These are phyloP conservation scores for Gastrophryne carolinensis DNA, from an alignment of 2,797 vertebrate species.

Conservation along the genomic window DNA sequence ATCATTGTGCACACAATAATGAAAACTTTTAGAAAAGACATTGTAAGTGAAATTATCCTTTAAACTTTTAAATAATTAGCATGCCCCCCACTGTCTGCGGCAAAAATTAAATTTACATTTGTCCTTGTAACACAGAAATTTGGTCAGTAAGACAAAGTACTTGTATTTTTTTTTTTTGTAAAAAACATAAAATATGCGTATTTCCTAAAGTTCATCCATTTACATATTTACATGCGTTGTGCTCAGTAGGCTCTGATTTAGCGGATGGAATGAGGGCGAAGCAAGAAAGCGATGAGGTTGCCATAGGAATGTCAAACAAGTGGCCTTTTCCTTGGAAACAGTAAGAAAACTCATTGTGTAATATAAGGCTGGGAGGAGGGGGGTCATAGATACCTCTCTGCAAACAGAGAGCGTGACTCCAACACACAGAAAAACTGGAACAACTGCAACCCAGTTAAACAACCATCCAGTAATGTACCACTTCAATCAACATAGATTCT, in stretches of 20 bases:
- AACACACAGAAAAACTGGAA: background rate
- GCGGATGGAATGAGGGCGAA: slow-evolving; percentile 8
- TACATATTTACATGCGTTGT: background rate
- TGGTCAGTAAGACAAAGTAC: no score
- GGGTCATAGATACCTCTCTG: background rate
- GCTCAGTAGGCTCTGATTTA: background rate
- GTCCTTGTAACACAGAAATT: no score
- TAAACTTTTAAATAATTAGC: no score
- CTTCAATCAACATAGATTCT: no score
- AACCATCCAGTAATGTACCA: background rate
- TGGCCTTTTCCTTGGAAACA: slow-evolving; percentile 44
- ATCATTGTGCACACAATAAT: no score
- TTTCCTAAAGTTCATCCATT: background rate
- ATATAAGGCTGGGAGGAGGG: slow-evolving; percentile 14
- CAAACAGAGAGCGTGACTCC: slow-evolving; percentile 1
- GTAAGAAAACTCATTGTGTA: slow-evolving; percentile 25
- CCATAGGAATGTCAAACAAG: slow-evolving; percentile 46
- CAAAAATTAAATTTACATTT: no score
- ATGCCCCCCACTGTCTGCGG: no score
- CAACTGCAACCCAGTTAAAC: slow-evolving; percentile 1
- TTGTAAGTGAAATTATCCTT: no score
- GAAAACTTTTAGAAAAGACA: no score
- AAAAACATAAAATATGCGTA: background rate
- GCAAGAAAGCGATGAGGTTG: slow-evolving; percentile 26
- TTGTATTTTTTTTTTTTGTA: no score